These are phyloP conservation scores for Eulemur rufifrons DNA, from an alignment of 2,113 vertebrate species.

Conservation along the genomic window DNA sequence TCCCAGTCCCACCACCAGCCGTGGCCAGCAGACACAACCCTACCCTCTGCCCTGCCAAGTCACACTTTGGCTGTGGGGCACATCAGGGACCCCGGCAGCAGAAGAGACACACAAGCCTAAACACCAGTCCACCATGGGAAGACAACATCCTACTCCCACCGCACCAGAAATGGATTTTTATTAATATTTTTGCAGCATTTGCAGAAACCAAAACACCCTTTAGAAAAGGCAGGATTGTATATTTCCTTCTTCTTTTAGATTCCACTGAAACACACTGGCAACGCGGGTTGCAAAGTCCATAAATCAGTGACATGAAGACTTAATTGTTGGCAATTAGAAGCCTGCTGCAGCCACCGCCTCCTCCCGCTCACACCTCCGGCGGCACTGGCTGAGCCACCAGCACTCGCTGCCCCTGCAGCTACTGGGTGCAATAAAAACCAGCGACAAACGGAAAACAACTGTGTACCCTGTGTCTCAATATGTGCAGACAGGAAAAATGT, in stretches of 20 bases:
- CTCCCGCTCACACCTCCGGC: not conserved
- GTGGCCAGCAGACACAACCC: fast-evolving
- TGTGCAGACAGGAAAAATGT: not conserved
- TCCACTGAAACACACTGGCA: fast-evolving
- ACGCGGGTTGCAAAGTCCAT: not conserved
- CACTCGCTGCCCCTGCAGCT: not conserved
- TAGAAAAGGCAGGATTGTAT: not conserved
- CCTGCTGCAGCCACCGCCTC: fast-evolving
- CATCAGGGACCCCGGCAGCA: fast-evolving
- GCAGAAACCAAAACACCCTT: not conserved
- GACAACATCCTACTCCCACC: fast-evolving
- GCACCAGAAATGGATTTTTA: not conserved
- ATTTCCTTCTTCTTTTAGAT: not conserved
- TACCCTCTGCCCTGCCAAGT: not conserved
- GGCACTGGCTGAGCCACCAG: not conserved
- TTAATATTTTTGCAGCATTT: not conserved
- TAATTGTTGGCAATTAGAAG: not conserved
- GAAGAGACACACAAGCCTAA: fast-evolving
- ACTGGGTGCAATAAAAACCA: not conserved
- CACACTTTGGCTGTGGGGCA: not conserved
- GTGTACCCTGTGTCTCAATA: not conserved
- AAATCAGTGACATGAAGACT: not conserved
- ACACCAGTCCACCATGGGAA: fast-evolving
- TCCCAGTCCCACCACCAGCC: not conserved
- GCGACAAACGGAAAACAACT: not conserved